phyloP scores from a whole-genome alignment of 2,797 vertebrate genomes.

The Silurus lanzhouensis region DNA sequence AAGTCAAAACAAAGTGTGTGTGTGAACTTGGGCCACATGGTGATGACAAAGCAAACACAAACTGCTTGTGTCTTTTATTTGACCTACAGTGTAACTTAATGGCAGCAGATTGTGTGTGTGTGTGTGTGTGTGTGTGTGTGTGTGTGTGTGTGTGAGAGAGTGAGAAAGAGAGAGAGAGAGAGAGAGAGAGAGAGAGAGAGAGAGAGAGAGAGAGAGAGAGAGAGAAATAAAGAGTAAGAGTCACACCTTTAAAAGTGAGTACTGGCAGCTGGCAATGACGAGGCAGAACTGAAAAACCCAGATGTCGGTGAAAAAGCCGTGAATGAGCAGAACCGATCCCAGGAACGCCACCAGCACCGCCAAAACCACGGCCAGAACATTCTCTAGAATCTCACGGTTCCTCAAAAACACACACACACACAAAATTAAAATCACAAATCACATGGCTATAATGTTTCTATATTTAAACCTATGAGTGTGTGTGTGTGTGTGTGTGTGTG shows the following conservation, averaged over 20 bases:
- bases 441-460: background rate
- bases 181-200: no score
- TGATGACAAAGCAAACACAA: conserved; percentile 6
- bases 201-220: no score
- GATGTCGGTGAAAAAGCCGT: conserved; percentile 97
- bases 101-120: background rate
- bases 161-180: background rate
- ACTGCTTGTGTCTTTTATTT: background rate
- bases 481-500: background rate
- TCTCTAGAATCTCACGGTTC: conserved; percentile 96
- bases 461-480: background rate
- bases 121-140: conserved; percentile 5
- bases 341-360: conserved; percentile 97
- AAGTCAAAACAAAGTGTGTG: background rate
- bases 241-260: conserved; percentile 93
- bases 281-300: conserved; percentile 99
- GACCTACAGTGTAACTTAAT: background rate
- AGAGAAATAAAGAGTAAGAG: background rate
- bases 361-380: conserved; percentile 88
- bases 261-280: conserved; percentile 97
- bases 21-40: background rate
- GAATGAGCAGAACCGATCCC: conserved; percentile 92
- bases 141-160: background rate
- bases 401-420: conserved; percentile 67
- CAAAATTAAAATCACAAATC: background rate